A percentile compares a stretch with the other conserved stretches of the same genome.
These are phyloP conservation scores for Corbicula japonica DNA, from an alignment of 2,888 invertebrate genomes.

Conservation along the genomic window DNA sequence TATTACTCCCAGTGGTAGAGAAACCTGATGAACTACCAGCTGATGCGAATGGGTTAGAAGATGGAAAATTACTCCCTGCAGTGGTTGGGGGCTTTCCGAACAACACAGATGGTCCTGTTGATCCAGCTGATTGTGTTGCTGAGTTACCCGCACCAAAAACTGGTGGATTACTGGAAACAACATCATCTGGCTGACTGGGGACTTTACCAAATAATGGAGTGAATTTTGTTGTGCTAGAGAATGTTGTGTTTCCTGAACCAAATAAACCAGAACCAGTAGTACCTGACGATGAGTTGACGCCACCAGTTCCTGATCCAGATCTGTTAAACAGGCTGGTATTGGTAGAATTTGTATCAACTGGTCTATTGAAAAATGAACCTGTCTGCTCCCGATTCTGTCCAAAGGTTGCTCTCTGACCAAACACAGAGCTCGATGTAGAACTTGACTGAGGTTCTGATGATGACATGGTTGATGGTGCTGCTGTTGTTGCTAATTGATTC, in stretches of 20 bases:
- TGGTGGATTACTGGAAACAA: constrained; percentile 29
- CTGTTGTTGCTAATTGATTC: not conserved
- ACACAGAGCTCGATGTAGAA: constrained; percentile 24
- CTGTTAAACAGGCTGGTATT: constrained; percentile 2
- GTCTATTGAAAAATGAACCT: not conserved
- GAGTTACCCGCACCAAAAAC: not conserved
- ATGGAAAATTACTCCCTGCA: not conserved
- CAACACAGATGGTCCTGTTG: constrained; percentile 11
- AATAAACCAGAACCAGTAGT: not conserved
- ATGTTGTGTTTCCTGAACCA: not conserved
- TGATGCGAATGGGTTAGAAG: too few relatives aligned
- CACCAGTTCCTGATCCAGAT: constrained; percentile 7
- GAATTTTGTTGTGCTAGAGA: too few relatives aligned
- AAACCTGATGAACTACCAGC: too few relatives aligned
- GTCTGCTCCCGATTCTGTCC: constrained; percentile 22
- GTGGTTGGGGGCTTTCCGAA: constrained; percentile 38
- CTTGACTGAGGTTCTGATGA: not conserved
- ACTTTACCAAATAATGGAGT: too few relatives aligned
- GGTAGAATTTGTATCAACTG: not conserved
- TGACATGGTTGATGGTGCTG: not conserved
- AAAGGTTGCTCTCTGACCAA: constrained; percentile 22
- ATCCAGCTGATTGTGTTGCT: constrained; percentile 18
- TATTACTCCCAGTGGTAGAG: too few relatives aligned
- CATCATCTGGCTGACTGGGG: too few relatives aligned
- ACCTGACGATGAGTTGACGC: not conserved